These are phyloP conservation scores for Dermochelys coriacea DNA, from an alignment of 2,797 vertebrate genomes.

Conservation along the genomic window DNA sequence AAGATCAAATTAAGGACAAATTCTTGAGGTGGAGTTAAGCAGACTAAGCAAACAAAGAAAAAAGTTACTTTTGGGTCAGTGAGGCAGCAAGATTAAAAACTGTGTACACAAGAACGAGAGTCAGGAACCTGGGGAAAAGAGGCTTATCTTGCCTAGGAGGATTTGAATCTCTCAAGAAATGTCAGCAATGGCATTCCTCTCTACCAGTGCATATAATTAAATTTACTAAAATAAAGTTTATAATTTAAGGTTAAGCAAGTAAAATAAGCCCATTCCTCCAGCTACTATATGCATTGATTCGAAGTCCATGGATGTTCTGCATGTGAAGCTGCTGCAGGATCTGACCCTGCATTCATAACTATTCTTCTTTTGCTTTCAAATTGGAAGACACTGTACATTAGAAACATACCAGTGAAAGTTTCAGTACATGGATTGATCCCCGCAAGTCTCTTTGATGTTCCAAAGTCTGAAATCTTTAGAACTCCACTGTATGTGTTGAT, in stretches of 20 bases:
- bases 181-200: neutral
- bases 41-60: conserved; percentile 8
- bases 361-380: neutral
- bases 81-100: neutral
- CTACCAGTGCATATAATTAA: neutral
- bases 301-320: conserved; percentile 23
- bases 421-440: conserved; percentile 99
- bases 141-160: neutral
- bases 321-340: neutral
- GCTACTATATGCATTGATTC: neutral
- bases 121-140: neutral
- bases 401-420: conserved; percentile 94
- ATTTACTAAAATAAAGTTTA: neutral
- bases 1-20: conserved; percentile 1
- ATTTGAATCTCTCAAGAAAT: neutral
- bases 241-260: neutral
- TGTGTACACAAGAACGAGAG: neutral
- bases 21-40: neutral
- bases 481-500: conserved; percentile 99
- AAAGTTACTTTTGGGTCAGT: neutral
- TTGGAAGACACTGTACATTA: conserved; percentile 3
- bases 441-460: conserved; percentile 96
- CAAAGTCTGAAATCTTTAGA: conserved; percentile 98
- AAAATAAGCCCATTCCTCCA: neutral
- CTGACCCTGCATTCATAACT: neutral